Percentiles rank a stretch among this genome's conserved stretches.
These are phyloP conservation scores for Sciurus carolinensis DNA, from an alignment of 2,797 vertebrate genomes.

Conservation along the genomic window DNA sequence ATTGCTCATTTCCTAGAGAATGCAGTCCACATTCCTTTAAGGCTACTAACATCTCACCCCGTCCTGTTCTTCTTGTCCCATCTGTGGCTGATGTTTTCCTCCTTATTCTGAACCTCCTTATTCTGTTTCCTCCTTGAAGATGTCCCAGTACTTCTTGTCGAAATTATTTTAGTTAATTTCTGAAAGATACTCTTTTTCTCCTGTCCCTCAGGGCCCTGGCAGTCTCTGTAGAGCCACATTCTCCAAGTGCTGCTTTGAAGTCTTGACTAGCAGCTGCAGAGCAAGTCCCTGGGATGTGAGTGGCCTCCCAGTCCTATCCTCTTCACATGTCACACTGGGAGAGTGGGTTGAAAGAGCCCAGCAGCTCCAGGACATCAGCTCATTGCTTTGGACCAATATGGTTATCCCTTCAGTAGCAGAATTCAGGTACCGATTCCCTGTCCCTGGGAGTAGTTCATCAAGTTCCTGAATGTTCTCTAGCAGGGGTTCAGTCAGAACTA, in stretches of 20 bases:
- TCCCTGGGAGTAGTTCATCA: background rate
- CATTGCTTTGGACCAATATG: slow-evolving; percentile 96
- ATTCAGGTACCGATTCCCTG: slow-evolving; percentile 92
- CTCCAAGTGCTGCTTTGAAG: slow-evolving; percentile 95
- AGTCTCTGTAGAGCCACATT: slow-evolving; percentile 94
- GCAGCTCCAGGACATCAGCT: slow-evolving; percentile 94
- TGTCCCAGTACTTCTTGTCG: background rate
- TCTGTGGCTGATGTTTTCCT: background rate
- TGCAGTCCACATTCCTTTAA: background rate
- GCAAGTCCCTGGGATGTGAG: slow-evolving; percentile 91
- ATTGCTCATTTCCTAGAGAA: background rate
- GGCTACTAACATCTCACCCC: background rate
- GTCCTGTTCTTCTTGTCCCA: background rate
- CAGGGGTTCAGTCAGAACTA: background rate
- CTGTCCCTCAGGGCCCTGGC: slow-evolving; percentile 93
- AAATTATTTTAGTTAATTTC: background rate
- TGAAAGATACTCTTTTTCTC: slow-evolving; percentile 56
- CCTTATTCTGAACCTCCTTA: background rate
- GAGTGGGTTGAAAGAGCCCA: slow-evolving; percentile 94
- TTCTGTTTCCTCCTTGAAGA: background rate
- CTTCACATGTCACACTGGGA: slow-evolving; percentile 94
- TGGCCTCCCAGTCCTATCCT: slow-evolving; percentile 91
- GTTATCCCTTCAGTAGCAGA: slow-evolving; percentile 91
- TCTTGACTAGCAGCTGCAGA: slow-evolving; percentile 92
- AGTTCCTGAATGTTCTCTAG: background rate